phyloP scores from a whole-genome alignment of 1,140 invertebrate species.

The Bombus sibiricus region DNA sequence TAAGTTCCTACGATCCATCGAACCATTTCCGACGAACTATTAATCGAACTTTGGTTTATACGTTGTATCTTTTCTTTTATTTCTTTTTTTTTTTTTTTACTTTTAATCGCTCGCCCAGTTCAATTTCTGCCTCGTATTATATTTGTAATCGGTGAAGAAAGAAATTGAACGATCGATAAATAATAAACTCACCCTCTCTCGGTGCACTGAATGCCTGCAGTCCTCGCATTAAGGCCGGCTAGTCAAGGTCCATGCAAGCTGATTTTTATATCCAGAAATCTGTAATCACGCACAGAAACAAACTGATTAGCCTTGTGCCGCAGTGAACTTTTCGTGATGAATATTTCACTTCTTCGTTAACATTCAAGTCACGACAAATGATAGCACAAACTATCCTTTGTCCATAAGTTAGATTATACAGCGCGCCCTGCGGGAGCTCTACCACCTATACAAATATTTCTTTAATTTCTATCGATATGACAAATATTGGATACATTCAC shows the following conservation, averaged over 20 bases:
- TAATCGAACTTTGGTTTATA: not conserved
- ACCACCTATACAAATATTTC: too few species aligned
- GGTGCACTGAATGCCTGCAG: slow-evolving; percentile 27
- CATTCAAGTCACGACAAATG: not conserved
- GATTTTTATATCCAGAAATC: slow-evolving; percentile 14
- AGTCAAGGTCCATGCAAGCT: slow-evolving; percentile 46
- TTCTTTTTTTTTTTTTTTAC: not conserved
- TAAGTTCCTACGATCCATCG: not conserved
- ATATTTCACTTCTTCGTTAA: too few species aligned
- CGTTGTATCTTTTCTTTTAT: not conserved
- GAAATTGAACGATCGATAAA: slow-evolving; percentile 1
- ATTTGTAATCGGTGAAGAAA: not conserved
- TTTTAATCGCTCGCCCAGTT: not conserved
- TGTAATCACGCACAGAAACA: slow-evolving; percentile 12
- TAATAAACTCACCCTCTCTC: slow-evolving; percentile 31
- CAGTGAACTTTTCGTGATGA: not conserved
- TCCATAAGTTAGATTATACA: not conserved
- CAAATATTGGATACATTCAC: too few species aligned
- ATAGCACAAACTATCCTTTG: not conserved
- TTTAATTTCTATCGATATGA: too few species aligned
- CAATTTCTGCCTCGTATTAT: not conserved
- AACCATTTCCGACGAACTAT: not conserved
- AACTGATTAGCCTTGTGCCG: not conserved
- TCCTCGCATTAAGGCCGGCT: slow-evolving; percentile 31
- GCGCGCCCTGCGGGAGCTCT: too few species aligned